Evolutionary conservation across 2,113 vertebrate genomes (phyloP), one percentile per base, ranked within the genome.

Genomic region (Heterotis niloticus): DNA sequence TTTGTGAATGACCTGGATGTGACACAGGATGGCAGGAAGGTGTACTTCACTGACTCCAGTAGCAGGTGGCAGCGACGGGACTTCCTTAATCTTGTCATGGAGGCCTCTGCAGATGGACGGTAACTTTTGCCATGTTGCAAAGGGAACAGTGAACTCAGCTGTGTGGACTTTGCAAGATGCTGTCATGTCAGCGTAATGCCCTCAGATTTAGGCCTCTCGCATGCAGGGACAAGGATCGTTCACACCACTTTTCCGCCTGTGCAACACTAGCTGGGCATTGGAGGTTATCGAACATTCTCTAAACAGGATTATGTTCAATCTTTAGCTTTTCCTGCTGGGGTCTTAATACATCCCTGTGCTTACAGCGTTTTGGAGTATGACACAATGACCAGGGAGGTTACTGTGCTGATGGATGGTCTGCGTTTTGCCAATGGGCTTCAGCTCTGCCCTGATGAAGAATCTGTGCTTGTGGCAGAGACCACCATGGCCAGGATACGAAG

Each of bases 11-110:
- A 98, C 76, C 91, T 99, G 71, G 89, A 94, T 0, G 84, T 98
- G 80, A 98, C 96, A 3, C 90, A 29, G 64, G 95, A 99, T 44
- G 98, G 97, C 11, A 95, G 91, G 84, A 99, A 97, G 87, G 90
- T 99, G 86, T 99, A 95, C 83, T 99, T 99, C 87, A 99, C 95
- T 0, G 95, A 96, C 83, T 98, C 97, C 74, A 98, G 96, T 91
- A 98, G 95, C 90, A 97, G 94, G 83, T 99, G 98, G 97, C 95
- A 98, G 86, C 94, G 96, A 83, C 89, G 87, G 73, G 94, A 99
- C 85, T 98, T 91, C 82, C 78, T 96, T 59, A 86, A 92, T 54
- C 90, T 99, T 78, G 68, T 96, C 77, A 96, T 98, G 95, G 98
- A 99, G 88, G 97, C 93, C 84, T 96, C 94, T 0, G 94, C 94